phyloP scores from a whole-genome alignment of 2,113 vertebrate genomes.

The Gila orcuttii region DNA sequence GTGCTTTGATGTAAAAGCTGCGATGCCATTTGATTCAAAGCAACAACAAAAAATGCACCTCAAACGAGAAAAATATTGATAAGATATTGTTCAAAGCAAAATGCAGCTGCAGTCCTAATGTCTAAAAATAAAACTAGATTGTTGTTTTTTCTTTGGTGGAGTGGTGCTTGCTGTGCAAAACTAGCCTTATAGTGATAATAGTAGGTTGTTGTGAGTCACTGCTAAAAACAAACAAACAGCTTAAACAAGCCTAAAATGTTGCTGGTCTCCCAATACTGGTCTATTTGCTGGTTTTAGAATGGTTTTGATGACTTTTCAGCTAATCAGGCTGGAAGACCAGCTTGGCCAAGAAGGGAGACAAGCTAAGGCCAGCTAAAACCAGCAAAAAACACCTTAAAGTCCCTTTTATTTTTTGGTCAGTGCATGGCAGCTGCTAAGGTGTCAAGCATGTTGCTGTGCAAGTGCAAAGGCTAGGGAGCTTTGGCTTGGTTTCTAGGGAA shows the following conservation, averaged over 20 bases:
- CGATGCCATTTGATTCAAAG: conserved; percentile 1
- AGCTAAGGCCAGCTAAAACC: neutral
- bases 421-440: too few relatives aligned
- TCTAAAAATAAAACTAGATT: conserved; percentile 42
- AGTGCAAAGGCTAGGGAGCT: too few relatives aligned
- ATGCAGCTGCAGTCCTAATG: conserved; percentile 11
- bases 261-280: neutral
- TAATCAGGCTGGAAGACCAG: neutral
- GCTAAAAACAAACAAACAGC: neutral
- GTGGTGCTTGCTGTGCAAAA: neutral
- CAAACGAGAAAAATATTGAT: conserved; percentile 11
- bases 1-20: conserved; percentile 17
- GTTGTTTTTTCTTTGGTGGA: neutral
- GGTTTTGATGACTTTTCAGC: neutral
- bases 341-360: neutral
- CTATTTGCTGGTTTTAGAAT: neutral
- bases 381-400: neutral
- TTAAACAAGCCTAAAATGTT: neutral
- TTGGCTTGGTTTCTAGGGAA: too few relatives aligned
- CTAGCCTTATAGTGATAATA: neutral
- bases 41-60: conserved; percentile 2
- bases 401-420: neutral
- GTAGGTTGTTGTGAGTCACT: neutral
- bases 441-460: too few relatives aligned
- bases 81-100: conserved; percentile 25